Conservation (phyloP, 2,113 vertebrate species). For the Salvelinus namaycush region DNA sequence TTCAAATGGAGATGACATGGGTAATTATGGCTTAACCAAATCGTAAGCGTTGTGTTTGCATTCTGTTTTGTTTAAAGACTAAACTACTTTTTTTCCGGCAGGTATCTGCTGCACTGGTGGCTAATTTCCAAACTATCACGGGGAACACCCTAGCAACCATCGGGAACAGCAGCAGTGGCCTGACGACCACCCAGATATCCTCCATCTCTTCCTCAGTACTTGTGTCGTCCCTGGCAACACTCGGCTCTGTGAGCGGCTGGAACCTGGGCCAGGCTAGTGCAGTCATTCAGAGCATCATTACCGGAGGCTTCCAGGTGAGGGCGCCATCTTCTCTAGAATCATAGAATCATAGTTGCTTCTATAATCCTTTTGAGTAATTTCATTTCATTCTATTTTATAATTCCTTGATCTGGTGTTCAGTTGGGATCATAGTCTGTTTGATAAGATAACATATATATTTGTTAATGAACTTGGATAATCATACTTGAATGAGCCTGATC, state of each 20-base stretch:
- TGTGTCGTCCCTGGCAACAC: conserved; percentile 39
- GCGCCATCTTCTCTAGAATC: no score
- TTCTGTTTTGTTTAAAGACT: neutral
- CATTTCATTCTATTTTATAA: no score
- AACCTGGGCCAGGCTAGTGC: conserved; percentile 45
- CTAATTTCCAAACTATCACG: conserved; percentile 53
- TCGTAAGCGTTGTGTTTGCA: no score
- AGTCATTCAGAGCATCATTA: conserved; percentile 44
- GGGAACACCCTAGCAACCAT: conserved; percentile 26
- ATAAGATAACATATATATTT: no score
- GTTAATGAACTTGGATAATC: no score
- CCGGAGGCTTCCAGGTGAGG: conserved; percentile 47
- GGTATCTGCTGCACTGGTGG: conserved; percentile 49
- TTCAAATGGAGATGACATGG: no score
- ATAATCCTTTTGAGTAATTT: no score
- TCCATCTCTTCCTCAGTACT: conserved; percentile 34
- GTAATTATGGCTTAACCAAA: no score
- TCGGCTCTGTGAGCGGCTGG: conserved; percentile 53
- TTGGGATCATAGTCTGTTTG: no score
- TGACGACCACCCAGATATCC: conserved; percentile 52
- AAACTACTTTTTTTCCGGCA: neutral
- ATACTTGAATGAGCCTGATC: no score
- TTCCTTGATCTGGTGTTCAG: no score
- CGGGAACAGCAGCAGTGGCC: conserved; percentile 41
- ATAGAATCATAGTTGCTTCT: no score